Evolutionary conservation across 2,888 invertebrate species (phyloP).

Genomic region (Hartigia nigra): DNA sequence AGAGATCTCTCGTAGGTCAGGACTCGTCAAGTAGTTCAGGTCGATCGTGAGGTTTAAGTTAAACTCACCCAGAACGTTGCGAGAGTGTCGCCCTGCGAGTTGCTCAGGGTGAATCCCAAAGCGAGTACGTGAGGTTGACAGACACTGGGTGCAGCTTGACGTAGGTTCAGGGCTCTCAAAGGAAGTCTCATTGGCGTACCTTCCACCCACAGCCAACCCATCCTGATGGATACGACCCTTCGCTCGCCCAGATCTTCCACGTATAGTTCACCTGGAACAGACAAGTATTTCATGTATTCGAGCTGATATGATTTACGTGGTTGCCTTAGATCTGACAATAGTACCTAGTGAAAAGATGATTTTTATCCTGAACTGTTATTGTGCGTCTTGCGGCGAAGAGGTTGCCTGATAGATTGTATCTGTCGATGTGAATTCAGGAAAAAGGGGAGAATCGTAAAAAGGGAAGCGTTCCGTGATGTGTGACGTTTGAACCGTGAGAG

Average conservation of each 20-base stretch:
- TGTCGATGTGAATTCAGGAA: background rate
- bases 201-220: slow-evolving; percentile 64
- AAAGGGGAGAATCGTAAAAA: too few species aligned
- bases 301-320: background rate
- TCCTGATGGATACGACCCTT: slow-evolving; percentile 59
- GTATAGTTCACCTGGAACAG: slow-evolving; percentile 58
- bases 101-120: slow-evolving; percentile 61
- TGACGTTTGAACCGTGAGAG: background rate
- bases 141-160: slow-evolving; percentile 56
- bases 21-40: slow-evolving; percentile 4
- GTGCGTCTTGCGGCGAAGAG: background rate
- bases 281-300: background rate
- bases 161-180: slow-evolving; percentile 60
- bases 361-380: background rate
- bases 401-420: background rate
- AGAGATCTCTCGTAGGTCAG: slow-evolving; percentile 19
- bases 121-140: slow-evolving; percentile 61
- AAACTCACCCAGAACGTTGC: slow-evolving; percentile 62
- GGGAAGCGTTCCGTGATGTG: background rate
- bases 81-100: slow-evolving; percentile 55
- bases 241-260: slow-evolving; percentile 60
- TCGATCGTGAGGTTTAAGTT: background rate
- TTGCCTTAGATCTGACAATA: background rate
- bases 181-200: slow-evolving; percentile 60
- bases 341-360: background rate